Evolutionary conservation across 1,140 invertebrate species (phyloP), one percentile per base, ranked within the genome.

Genomic region (Caenorhabditis latens): DNA sequence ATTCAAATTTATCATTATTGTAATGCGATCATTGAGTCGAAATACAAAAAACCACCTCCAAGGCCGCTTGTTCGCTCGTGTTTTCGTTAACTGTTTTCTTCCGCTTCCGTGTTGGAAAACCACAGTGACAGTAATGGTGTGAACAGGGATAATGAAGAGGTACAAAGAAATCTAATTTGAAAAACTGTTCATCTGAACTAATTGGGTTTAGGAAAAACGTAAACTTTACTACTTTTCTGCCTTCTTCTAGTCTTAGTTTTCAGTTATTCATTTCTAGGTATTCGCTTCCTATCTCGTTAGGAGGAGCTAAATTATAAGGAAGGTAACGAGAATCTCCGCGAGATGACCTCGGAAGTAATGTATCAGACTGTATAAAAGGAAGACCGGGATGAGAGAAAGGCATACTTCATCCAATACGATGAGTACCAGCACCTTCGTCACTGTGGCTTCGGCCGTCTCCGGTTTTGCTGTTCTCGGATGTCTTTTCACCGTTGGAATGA

Each of bases 391-490:
- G 7, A 50, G 14, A 1, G 21, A 14, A 79, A 79, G 21, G 43
- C n/a, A 79, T 79, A 79, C 71, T 79, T 79, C 71, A 50, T 79
- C 71, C 43, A 21, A 79, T 71, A 79, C 40, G 71, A 79, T 79
- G 71, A 79, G 71, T 79, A 79, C 67, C 48, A 85, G 50, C 14
- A 85, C 55, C 19, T 32, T 88, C 8, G 87, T 88, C 19, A 24
- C 55, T 79, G 65, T 84, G 65, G 87, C 87, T 55, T 71, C 65
- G 42, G 83, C 84, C 32, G 16, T 84, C 19, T 86, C 83, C 71
- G 87, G 87, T 24, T 24, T 87, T 67, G 87, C 83, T 16, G 79
- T 88, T 43, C 40, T 88, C 42, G 87, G 58, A 43, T 86, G 84
- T 71, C 85, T 88, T 46, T n/a, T 88, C 58, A 48, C 57, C 42